Evolutionary conservation across 2,888 invertebrate genomes (phyloP), one percentile per base, ranked within the genome.

Genomic region (Ochropleura plecta): DNA sequence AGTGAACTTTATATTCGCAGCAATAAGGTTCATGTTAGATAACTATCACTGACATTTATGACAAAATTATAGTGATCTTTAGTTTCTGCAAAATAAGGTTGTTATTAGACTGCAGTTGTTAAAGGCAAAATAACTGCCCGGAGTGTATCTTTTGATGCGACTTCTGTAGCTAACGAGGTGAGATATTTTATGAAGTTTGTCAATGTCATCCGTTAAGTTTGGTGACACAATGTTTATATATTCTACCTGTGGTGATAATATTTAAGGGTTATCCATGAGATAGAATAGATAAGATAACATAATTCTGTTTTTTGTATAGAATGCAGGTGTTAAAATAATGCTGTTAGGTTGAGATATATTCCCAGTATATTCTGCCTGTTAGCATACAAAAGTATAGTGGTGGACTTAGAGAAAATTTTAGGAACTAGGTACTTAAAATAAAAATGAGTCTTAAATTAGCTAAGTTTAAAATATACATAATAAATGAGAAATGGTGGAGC

Each of bases 111-210:
- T 44, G 44, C 14, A 44, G n/a, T 4, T n/a, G 42, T 42, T 46
- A 14, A 62, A n/a, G 44, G n/a, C n/a, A 12, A 62, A 62, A 44
- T 10, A n/a, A 62, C 44, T 62, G 62, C n/a, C n/a, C 7, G 44
- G 14, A 44, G 12, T 62, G 44, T 44, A 62, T 44, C 62, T 75
- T 86, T 69, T 76, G 51, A 78, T 84, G 66, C 44, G 62, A 78
- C 82, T 64, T 82, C 55, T 18, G 62, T 70, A 73, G 70, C 64
- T 76, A 81, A 78, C 70, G 65, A 66, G 53, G 55, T 71, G 72
- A 70, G 71, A 70, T 64, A 49, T 69, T 78, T 73, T 70, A 69
- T 71, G 64, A 66, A 62, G 74, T 75, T 62, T 75, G 67, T 71
- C 73, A 83, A 57, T 66, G 70, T 57, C 62, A 75, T 75, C 10